A percentile compares a stretch with the other conserved stretches of the same genome.
phyloP scores from a whole-genome alignment of 1,140 invertebrate species.

The Drosophila tristis region DNA sequence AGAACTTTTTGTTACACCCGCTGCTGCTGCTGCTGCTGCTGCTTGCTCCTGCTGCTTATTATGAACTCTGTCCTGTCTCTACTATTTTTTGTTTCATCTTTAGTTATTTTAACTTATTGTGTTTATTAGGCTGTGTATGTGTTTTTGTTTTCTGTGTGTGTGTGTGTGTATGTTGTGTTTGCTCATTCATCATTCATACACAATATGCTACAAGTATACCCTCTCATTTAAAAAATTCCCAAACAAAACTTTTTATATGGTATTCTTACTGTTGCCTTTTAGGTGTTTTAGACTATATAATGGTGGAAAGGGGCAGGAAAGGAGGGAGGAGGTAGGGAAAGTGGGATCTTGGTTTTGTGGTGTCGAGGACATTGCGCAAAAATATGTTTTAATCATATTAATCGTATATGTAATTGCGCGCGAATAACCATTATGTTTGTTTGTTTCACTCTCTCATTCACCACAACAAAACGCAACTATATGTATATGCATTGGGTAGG shows the following conservation, averaged over 20 bases:
- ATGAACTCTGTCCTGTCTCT: constrained; percentile 27
- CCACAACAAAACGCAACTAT: constrained; percentile 59
- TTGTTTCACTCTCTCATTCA: constrained; percentile 31
- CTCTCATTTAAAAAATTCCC: constrained; percentile 66
- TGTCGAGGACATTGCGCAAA: constrained; percentile 61
- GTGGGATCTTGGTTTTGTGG: constrained; percentile 16
- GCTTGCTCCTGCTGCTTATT: constrained; percentile 36
- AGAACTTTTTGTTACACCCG: constrained; percentile 50
- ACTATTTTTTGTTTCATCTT: constrained; percentile 18
- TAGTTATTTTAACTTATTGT: constrained; percentile 10
- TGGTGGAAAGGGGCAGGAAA: constrained; percentile 2
- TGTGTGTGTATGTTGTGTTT: constrained; percentile 27
- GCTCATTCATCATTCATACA: constrained; percentile 74
- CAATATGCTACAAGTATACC: constrained; percentile 68
- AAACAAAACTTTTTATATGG: constrained; percentile 68
- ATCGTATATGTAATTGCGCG: constrained; percentile 74
- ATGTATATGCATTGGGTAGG: constrained; percentile 30
- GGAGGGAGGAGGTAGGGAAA: constrained; percentile 1
- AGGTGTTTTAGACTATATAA: constrained; percentile 68
- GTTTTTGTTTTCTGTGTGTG: constrained; percentile 25
- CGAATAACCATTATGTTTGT: constrained; percentile 34
- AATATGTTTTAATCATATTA: constrained; percentile 79
- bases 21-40: constrained; percentile 22
- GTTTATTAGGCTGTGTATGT: constrained; percentile 20
- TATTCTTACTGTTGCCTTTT: constrained; percentile 54